Evolutionary conservation across 2,113 vertebrate genomes (phyloP).

Genomic region (Gymnarchus niloticus): DNA sequence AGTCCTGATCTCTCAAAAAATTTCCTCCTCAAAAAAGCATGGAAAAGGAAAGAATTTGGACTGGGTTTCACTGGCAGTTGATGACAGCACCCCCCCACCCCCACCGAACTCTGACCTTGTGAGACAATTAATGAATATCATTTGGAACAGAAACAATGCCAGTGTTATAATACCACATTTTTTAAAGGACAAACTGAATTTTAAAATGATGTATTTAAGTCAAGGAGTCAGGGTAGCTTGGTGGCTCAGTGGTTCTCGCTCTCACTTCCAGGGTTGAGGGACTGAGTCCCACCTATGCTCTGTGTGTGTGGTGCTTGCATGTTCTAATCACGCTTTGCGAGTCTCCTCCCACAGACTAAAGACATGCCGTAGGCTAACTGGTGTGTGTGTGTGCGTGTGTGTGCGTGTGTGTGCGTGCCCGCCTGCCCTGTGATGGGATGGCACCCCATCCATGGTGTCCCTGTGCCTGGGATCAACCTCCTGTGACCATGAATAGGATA

Average conservation of each 20-base stretch:
- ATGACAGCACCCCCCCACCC: background rate
- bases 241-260: too few species aligned
- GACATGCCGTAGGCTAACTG: too few species aligned
- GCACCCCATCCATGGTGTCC: background rate
- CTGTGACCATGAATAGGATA: too few species aligned
- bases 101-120: background rate
- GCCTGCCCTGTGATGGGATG: background rate
- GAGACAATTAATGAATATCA: background rate
- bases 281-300: too few species aligned
- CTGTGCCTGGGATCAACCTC: too few species aligned
- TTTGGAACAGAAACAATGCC: background rate
- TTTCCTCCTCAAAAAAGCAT: background rate
- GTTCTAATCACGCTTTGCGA: too few species aligned
- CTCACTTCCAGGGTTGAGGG: too few species aligned
- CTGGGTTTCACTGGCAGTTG: background rate
- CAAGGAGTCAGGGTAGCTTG: too few species aligned
- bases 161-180: background rate
- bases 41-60: background rate
- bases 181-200: background rate
- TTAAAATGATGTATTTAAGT: too few species aligned
- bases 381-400: conserved; percentile 16
- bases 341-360: too few species aligned
- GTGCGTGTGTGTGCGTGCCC: conserved; percentile 6
- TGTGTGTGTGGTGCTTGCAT: too few species aligned
- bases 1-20: background rate